Conservation (phyloP, 2,113 vertebrate species). For the Atrichornis clamosus region DNA sequence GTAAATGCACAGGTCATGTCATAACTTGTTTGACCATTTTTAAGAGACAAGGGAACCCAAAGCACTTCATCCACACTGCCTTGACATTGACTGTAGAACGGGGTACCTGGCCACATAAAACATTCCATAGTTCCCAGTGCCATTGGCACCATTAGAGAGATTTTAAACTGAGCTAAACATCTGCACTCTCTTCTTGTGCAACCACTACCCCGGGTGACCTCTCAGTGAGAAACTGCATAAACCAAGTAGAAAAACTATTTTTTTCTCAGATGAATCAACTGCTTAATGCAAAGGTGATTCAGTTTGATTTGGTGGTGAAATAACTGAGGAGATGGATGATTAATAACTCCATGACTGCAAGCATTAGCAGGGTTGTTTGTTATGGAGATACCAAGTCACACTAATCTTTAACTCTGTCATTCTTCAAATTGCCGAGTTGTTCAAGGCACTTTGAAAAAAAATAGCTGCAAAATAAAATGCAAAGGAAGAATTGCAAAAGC, state of each 20-base stretch:
- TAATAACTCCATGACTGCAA: neutral
- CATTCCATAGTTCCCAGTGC: neutral
- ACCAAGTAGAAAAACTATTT: neutral
- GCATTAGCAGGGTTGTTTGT: neutral
- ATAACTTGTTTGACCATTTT: neutral
- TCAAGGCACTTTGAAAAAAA: neutral
- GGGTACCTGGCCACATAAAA: neutral
- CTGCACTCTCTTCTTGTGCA: neutral
- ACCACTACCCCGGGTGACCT: neutral
- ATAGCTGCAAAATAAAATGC: neutral
- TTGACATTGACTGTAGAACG: neutral
- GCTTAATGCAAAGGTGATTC: neutral
- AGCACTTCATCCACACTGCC: neutral
- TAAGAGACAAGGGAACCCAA: neutral
- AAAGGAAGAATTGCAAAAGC: neutral
- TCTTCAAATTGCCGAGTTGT: neutral
- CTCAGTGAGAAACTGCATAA: neutral
- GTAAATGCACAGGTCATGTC: neutral
- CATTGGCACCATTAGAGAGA: neutral
- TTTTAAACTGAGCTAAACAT: neutral
- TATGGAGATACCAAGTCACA: neutral
- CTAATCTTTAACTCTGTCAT: neutral
- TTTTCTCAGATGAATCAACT: neutral
- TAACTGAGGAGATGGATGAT: neutral
- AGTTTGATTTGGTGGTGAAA: neutral